A percentile compares a stretch with the other conserved stretches of the same genome.
These are phyloP conservation scores for Plagodis dolabraria DNA, from an alignment of 2,888 invertebrate species.

Conservation along the genomic window DNA sequence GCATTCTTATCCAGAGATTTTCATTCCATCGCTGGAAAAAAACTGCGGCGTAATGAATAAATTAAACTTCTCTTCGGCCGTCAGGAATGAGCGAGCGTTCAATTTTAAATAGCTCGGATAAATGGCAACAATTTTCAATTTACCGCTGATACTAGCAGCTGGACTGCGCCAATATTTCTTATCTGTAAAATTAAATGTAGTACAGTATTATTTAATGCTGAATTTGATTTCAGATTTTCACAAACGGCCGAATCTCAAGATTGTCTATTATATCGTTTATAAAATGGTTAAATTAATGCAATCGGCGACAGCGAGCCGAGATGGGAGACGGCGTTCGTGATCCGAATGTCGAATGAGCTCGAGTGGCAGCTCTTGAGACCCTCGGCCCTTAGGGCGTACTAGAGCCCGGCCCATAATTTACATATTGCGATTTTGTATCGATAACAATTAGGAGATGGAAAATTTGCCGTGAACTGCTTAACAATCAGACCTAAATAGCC, in stretches of 20 bases:
- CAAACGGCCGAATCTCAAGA: slow-evolving; percentile 70
- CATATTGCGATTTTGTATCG: slow-evolving; percentile 79
- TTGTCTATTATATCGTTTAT: slow-evolving; percentile 82
- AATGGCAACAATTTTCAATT: slow-evolving; percentile 53
- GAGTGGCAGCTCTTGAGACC: slow-evolving; percentile 57
- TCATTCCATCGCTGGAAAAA: slow-evolving; percentile 51
- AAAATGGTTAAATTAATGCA: slow-evolving; percentile 83
- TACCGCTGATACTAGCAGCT: slow-evolving; percentile 41
- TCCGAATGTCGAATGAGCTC: slow-evolving; percentile 75
- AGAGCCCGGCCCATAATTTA: slow-evolving; percentile 69
- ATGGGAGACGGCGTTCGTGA: slow-evolving; percentile 80
- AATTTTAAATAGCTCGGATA: slow-evolving; percentile 54
- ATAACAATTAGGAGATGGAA: slow-evolving; percentile 69
- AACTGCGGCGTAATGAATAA: slow-evolving; percentile 65
- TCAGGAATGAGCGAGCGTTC: slow-evolving; percentile 54
- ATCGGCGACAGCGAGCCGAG: slow-evolving; percentile 77
- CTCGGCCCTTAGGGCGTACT: slow-evolving; percentile 47
- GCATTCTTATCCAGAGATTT: slow-evolving; percentile 59
- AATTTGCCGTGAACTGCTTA: slow-evolving; percentile 52
- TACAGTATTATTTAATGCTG: slow-evolving; percentile 37
- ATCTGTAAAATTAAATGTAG: slow-evolving; percentile 37
- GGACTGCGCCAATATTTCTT: slow-evolving; percentile 41
- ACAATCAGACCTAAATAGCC: slow-evolving; percentile 41
- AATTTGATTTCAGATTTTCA: slow-evolving; percentile 49
- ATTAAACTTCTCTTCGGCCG: slow-evolving; percentile 55